phyloP scores from a whole-genome alignment of 2,113 vertebrate species.

The Cisticola juncidis region DNA sequence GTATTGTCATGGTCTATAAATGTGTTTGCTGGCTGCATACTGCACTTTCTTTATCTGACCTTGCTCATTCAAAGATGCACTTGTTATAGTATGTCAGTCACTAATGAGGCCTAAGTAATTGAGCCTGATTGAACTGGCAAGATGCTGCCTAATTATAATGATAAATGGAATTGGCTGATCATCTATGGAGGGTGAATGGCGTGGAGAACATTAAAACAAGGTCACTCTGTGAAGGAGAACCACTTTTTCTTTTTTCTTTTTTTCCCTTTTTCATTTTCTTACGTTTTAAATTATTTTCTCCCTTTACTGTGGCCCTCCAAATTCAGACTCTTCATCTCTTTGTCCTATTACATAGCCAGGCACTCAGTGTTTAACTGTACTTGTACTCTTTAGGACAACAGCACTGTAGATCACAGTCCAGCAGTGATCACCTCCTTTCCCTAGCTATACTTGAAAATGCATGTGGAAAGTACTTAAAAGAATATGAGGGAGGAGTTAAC shows the following conservation, averaged over 20 bases:
- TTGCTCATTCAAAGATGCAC: slow-evolving; percentile 73
- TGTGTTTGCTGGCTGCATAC: slow-evolving; percentile 46
- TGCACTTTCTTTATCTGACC: slow-evolving; percentile 74
- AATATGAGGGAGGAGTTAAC: background rate
- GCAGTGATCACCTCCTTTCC: background rate
- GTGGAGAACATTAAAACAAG: slow-evolving; percentile 80
- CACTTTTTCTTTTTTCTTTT: background rate
- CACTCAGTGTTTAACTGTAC: background rate
- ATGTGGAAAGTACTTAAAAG: background rate
- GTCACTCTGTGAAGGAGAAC: slow-evolving; percentile 75
- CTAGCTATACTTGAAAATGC: background rate
- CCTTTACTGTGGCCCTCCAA: background rate
- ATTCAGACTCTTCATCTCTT: background rate
- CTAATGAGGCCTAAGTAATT: slow-evolving; percentile 89
- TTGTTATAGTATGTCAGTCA: slow-evolving; percentile 84
- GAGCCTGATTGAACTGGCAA: slow-evolving; percentile 88
- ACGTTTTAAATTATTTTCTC: background rate
- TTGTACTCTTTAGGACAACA: background rate
- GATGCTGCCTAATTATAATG: slow-evolving; percentile 87
- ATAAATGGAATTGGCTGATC: slow-evolving; percentile 85
- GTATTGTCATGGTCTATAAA: slow-evolving; percentile 48
- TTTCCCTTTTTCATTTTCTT: background rate
- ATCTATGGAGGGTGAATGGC: slow-evolving; percentile 76
- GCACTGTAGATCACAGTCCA: background rate
- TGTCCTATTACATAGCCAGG: background rate